phyloP scores from a whole-genome alignment of 2,113 vertebrate species.

The Fulica atra region DNA sequence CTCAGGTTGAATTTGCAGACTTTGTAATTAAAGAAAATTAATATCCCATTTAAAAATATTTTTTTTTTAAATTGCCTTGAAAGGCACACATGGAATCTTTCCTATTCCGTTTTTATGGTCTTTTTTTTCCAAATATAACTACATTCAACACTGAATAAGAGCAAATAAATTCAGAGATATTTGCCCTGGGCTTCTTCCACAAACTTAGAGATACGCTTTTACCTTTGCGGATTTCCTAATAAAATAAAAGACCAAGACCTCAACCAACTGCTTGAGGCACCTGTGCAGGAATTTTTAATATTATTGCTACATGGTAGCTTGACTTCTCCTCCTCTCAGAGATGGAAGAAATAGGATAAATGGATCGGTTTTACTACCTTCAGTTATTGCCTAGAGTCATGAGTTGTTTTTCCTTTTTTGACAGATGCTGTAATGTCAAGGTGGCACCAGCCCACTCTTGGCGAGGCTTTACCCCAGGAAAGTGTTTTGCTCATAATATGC shows the following conservation, averaged over 20 bases:
- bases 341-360: slow-evolving; percentile 21
- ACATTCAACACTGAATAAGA: not conserved
- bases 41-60: not conserved
- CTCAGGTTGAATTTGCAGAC: not conserved
- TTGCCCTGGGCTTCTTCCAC: not conserved
- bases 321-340: not conserved
- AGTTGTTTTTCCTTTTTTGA: slow-evolving; percentile 49
- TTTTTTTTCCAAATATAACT: not conserved
- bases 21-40: not conserved
- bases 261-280: not conserved
- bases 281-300: slow-evolving; percentile 7
- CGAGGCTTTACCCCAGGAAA: not conserved
- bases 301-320: slow-evolving; percentile 12
- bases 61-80: not conserved
- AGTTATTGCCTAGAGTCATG: slow-evolving; percentile 16
- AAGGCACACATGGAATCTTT: not conserved
- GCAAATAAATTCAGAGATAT: not conserved
- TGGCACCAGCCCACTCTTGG: not conserved
- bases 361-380: slow-evolving; percentile 18
- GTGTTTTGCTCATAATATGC: not conserved
- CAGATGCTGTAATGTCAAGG: slow-evolving; percentile 27
- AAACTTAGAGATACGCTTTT: not conserved
- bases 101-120: not conserved
- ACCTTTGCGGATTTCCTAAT: not conserved
- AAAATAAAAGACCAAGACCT: slow-evolving; percentile 1